Evolutionary conservation across 2,113 vertebrate species (phyloP).

Genomic region (Hemiscyllium ocellatum): DNA sequence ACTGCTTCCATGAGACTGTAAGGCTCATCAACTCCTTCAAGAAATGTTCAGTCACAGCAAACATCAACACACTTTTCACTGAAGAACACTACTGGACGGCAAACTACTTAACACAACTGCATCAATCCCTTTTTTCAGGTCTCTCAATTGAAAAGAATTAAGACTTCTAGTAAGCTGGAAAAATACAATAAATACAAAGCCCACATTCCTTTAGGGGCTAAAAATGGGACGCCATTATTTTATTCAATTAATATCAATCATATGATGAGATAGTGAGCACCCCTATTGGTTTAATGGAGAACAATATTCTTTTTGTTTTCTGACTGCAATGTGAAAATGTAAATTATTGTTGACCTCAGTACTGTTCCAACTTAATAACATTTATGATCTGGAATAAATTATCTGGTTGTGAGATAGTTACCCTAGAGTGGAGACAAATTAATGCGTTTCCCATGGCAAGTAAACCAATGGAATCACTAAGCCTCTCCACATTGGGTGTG

Average conservation of each 20-base stretch:
- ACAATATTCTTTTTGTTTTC: not conserved
- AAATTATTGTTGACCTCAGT: not conserved
- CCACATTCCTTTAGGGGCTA: not conserved
- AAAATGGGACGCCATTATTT: not conserved
- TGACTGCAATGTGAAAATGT: not conserved
- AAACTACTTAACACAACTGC: not conserved
- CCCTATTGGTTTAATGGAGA: not conserved
- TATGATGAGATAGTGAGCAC: not conserved
- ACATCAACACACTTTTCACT: not conserved
- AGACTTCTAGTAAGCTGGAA: not conserved
- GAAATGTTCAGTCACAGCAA: not conserved
- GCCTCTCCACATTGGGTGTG: no score
- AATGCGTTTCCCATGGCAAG: no score
- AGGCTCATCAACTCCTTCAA: not conserved
- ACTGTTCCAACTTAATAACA: not conserved
- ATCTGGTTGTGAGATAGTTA: not conserved
- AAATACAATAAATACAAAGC: not conserved
- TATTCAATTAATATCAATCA: not conserved
- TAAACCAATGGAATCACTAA: no score
- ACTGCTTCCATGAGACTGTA: not conserved
- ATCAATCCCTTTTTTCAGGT: not conserved
- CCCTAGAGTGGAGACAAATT: not conserved
- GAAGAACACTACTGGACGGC: not conserved
- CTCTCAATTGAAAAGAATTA: not conserved
- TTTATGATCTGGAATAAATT: not conserved